These are phyloP conservation scores for Orientallactaga sibirica DNA, from an alignment of 2,797 vertebrate genomes.

Conservation along the genomic window DNA sequence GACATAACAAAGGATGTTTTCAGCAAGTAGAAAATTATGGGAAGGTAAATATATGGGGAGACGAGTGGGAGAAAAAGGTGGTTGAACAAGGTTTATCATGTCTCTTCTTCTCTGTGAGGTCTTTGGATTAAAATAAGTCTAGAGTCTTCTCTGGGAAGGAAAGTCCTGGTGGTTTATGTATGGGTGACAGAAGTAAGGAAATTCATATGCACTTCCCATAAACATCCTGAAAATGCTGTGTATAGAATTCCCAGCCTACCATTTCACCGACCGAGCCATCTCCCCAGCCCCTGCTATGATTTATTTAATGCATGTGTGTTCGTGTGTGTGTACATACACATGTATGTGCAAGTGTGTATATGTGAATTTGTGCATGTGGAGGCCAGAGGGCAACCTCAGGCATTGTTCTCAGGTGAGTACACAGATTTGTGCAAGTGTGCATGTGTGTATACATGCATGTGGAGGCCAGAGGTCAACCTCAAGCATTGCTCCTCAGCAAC, in stretches of 20 bases:
- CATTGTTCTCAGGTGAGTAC: too few relatives aligned
- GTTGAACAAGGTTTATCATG: not conserved
- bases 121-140: not conserved
- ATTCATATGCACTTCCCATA: not conserved
- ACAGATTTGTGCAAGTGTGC: too few relatives aligned
- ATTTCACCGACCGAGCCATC: too few relatives aligned
- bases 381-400: too few relatives aligned
- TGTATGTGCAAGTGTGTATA: too few relatives aligned
- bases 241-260: not conserved
- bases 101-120: not conserved
- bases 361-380: too few relatives aligned
- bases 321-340: too few relatives aligned
- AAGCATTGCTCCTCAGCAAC: too few relatives aligned
- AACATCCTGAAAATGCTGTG: not conserved
- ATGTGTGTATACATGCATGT: too few relatives aligned
- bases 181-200: constrained; percentile 7
- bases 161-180: not conserved
- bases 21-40: not conserved
- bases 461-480: too few relatives aligned
- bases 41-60: not conserved
- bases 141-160: not conserved
- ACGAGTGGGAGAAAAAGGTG: not conserved
- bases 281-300: too few relatives aligned
- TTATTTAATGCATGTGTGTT: too few relatives aligned
- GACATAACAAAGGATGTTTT: not conserved